These are phyloP conservation scores for Monopis laevigella DNA, from an alignment of 2,888 invertebrate species.

Conservation along the genomic window DNA sequence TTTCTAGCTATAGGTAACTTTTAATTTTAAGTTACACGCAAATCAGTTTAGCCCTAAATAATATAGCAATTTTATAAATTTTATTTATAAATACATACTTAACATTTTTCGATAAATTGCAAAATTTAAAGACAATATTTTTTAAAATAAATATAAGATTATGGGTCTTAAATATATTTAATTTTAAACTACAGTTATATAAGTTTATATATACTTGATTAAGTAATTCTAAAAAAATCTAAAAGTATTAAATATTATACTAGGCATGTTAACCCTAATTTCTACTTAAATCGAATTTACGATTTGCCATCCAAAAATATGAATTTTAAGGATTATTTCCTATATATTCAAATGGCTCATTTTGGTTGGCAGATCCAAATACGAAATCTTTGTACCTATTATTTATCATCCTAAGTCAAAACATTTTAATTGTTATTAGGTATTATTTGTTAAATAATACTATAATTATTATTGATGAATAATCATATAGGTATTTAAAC, in stretches of 20 bases:
- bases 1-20: no score
- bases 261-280: not conserved
- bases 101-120: not conserved
- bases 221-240: no score
- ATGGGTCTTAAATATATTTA: not conserved
- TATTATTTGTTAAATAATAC: no score
- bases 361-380: conserved; percentile 3
- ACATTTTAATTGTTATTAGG: not conserved
- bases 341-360: conserved; percentile 3
- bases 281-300: conserved; percentile 1
- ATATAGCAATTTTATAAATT: no score
- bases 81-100: not conserved
- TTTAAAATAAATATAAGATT: conserved; percentile 1
- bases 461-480: no score
- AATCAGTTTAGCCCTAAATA: no score
- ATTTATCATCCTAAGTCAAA: not conserved
- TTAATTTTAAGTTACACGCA: no score
- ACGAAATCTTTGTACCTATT: not conserved
- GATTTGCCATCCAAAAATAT: conserved; percentile 2
- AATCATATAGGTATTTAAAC: no score
- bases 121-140: conserved; percentile 1
- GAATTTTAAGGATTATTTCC: not conserved
- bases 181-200: not conserved
- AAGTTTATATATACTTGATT: not conserved
- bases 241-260: not conserved